A percentile compares a stretch with the other conserved stretches of the same genome.
Evolutionary conservation across 1,140 invertebrate species (phyloP).

Genomic region (Nephila pilipes): DNA sequence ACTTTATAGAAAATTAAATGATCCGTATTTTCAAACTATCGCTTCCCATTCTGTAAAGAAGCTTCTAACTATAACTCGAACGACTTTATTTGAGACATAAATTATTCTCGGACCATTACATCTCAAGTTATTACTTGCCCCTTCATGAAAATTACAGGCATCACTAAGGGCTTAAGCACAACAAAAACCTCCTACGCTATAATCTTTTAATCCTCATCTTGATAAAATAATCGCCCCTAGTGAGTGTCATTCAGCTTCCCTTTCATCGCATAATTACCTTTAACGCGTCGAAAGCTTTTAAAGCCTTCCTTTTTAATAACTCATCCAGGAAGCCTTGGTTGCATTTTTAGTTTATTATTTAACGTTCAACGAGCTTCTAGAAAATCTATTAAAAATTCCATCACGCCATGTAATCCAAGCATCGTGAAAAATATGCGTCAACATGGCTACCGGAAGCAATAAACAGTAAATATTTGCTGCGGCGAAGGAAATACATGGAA

Average conservation of each 20-base stretch:
- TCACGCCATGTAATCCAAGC: background rate
- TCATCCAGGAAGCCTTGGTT: background rate
- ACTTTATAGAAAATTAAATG: background rate
- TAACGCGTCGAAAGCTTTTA: conserved; percentile 21
- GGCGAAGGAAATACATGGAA: background rate
- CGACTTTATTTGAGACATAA: conserved; percentile 4
- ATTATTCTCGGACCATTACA: background rate
- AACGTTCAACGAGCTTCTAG: background rate
- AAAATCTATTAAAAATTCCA: conserved; percentile 16
- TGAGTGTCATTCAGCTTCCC: background rate
- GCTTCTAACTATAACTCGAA: background rate
- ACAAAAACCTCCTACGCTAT: conserved; percentile 7
- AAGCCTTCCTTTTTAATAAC: background rate
- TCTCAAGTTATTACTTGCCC: conserved; percentile 5
- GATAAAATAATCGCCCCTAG: background rate
- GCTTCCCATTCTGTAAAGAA: background rate
- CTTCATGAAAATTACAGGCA: background rate
- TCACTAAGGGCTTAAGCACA: background rate
- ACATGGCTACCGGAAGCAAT: background rate
- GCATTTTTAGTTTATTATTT: conserved; percentile 18
- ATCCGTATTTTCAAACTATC: background rate
- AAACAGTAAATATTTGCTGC: background rate
- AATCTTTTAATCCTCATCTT: conserved; percentile 36
- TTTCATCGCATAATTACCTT: conserved; percentile 34
- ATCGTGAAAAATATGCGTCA: background rate